These are phyloP conservation scores for Cephalotes varians DNA, from an alignment of 2,888 invertebrate species.

Conservation along the genomic window DNA sequence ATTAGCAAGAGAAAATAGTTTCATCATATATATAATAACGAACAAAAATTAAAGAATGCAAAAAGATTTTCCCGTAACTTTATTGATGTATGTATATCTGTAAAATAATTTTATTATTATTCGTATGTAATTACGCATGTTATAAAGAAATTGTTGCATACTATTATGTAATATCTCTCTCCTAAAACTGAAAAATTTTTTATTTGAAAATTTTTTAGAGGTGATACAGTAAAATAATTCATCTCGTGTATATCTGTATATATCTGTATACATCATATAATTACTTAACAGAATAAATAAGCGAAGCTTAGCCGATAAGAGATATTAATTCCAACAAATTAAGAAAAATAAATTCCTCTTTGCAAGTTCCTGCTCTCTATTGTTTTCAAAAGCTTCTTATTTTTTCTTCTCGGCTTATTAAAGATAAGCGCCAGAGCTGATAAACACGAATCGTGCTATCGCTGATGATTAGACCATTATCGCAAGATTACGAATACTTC, in stretches of 20 bases:
- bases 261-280: not conserved
- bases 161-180: not conserved
- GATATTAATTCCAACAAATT: not conserved
- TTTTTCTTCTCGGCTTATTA: conserved; percentile 11
- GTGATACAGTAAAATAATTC: not conserved
- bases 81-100: no score
- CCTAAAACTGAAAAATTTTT: not conserved
- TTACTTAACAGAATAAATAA: not conserved
- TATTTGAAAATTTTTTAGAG: not conserved
- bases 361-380: not conserved
- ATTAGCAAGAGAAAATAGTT: no score
- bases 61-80: no score
- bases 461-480: conserved; percentile 28
- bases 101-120: no score
- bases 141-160: not conserved
- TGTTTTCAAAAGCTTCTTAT: conserved; percentile 15
- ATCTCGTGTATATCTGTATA: no score
- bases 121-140: not conserved
- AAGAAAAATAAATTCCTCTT: not conserved
- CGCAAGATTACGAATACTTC: conserved; percentile 15
- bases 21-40: no score
- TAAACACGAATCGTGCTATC: not conserved
- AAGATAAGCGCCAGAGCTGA: conserved; percentile 3
- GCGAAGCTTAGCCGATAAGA: not conserved
- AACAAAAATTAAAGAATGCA: no score